Percentiles rank a stretch among this genome's conserved stretches.
Conservation (phyloP, 2,888 invertebrate genomes). For the Auanema freiburgensis region DNA sequence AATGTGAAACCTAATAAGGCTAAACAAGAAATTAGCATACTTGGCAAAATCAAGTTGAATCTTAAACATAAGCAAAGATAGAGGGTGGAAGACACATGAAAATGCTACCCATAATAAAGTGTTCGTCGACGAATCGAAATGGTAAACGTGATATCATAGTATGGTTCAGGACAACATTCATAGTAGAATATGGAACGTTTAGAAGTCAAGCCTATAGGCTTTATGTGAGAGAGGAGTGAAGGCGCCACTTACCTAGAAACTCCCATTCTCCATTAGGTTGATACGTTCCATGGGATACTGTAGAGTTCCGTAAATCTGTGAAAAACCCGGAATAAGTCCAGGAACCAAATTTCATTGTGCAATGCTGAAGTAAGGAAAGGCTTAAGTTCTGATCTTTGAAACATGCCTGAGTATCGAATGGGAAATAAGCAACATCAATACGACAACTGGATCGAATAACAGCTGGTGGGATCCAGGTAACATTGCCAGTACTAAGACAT, state of each 20-base stretch:
- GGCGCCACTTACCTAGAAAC: conserved; percentile 63
- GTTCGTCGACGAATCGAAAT: conserved; percentile 80
- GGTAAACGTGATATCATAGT: conserved; percentile 90
- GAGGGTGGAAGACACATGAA: neutral
- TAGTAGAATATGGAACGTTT: conserved; percentile 55
- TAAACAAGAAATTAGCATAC: conserved; percentile 97
- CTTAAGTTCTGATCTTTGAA: neutral
- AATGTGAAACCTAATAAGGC: conserved; percentile 95
- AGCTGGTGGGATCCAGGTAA: conserved; percentile 58
- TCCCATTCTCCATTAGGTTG: conserved; percentile 72
- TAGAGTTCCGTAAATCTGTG: conserved; percentile 64
- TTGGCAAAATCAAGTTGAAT: conserved; percentile 98
- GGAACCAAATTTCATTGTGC: conserved; percentile 79
- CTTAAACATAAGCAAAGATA: neutral
- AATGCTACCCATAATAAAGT: conserved; percentile 39
- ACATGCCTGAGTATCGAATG: conserved; percentile 52
- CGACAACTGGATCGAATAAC: conserved; percentile 51
- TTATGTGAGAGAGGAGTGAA: neutral
- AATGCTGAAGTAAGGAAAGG: conserved; percentile 68
- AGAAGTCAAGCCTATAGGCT: conserved; percentile 38
- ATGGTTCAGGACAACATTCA: conserved; percentile 64
- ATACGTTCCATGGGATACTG: conserved; percentile 69
- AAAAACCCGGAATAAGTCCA: conserved; percentile 78
- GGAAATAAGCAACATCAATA: conserved; percentile 55
- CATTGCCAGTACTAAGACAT: conserved; percentile 42